Evolutionary conservation across 2,113 vertebrate genomes (phyloP).

Genomic region (Morone saxatilis): DNA sequence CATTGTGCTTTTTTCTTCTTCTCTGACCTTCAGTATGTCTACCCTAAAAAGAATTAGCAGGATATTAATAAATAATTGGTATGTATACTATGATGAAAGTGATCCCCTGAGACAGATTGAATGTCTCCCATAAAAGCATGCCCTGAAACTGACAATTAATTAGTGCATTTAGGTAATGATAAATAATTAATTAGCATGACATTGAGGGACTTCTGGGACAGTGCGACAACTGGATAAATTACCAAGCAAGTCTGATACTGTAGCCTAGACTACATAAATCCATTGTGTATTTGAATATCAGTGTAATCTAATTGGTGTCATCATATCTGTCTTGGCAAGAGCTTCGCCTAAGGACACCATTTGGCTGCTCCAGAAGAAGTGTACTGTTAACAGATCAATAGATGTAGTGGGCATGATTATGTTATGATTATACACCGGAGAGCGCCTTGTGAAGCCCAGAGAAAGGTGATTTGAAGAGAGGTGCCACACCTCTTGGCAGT

Average conservation of each 20-base stretch:
- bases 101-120: slow-evolving; percentile 61
- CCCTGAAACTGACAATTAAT: slow-evolving; percentile 77
- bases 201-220: slow-evolving; percentile 66
- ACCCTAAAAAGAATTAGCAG: slow-evolving; percentile 68
- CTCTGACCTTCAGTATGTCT: slow-evolving; percentile 78
- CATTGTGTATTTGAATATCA: slow-evolving; percentile 63
- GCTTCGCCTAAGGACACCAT: slow-evolving; percentile 54
- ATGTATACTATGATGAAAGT: slow-evolving; percentile 67
- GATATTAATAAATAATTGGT: slow-evolving; percentile 72
- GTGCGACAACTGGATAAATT: slow-evolving; percentile 57
- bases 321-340: slow-evolving; percentile 67
- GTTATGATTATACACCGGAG: slow-evolving; percentile 70
- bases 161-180: slow-evolving; percentile 69
- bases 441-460: slow-evolving; percentile 56
- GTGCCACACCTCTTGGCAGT: slow-evolving; percentile 68
- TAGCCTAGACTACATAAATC: slow-evolving; percentile 34
- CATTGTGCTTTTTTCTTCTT: slow-evolving; percentile 52
- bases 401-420: slow-evolving; percentile 69
- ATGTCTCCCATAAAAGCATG: slow-evolving; percentile 60
- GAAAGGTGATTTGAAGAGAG: slow-evolving; percentile 66
- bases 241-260: slow-evolving; percentile 29
- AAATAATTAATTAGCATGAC: slow-evolving; percentile 75
- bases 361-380: slow-evolving; percentile 67
- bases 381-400: slow-evolving; percentile 68
- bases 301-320: slow-evolving; percentile 68